Percentiles rank a stretch among this genome's conserved stretches.
Conservation (phyloP, 2,888 invertebrate genomes). For the Epiblema foenella region DNA sequence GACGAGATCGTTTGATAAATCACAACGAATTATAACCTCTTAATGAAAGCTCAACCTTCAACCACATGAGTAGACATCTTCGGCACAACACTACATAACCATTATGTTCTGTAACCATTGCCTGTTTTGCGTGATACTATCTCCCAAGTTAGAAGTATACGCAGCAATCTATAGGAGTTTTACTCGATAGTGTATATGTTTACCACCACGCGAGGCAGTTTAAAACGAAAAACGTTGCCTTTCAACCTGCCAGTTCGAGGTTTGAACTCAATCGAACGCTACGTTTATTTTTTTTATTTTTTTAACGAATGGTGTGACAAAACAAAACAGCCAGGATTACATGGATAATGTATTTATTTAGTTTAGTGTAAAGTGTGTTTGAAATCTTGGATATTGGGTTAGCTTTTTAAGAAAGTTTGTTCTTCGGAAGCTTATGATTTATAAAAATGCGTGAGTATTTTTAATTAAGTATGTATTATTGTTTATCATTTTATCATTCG, state of each 20-base stretch:
- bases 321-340: constrained; percentile 34
- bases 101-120: constrained; percentile 7
- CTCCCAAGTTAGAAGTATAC: not conserved
- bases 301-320: constrained; percentile 38
- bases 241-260: constrained; percentile 61
- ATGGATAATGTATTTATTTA: constrained; percentile 26
- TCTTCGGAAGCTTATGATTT: constrained; percentile 41
- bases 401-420: constrained; percentile 33
- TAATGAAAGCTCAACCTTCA: constrained; percentile 41
- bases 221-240: constrained; percentile 62
- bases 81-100: not conserved
- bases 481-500: not conserved
- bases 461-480: not conserved
- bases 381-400: constrained; percentile 33
- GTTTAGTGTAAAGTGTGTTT: constrained; percentile 44
- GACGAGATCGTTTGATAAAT: constrained; percentile 33
- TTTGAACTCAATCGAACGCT: constrained; percentile 47
- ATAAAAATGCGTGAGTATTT: constrained; percentile 41
- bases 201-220: constrained; percentile 51
- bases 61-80: constrained; percentile 29
- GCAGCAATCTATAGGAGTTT: not conserved
- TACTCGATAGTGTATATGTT: constrained; percentile 3
- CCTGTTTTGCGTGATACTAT: not conserved
- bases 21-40: constrained; percentile 24
- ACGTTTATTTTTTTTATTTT: constrained; percentile 43